A percentile compares a stretch with the other conserved stretches of the same genome.
Evolutionary conservation across 1,140 invertebrate genomes (phyloP).

Genomic region (Spodoptera litura): DNA sequence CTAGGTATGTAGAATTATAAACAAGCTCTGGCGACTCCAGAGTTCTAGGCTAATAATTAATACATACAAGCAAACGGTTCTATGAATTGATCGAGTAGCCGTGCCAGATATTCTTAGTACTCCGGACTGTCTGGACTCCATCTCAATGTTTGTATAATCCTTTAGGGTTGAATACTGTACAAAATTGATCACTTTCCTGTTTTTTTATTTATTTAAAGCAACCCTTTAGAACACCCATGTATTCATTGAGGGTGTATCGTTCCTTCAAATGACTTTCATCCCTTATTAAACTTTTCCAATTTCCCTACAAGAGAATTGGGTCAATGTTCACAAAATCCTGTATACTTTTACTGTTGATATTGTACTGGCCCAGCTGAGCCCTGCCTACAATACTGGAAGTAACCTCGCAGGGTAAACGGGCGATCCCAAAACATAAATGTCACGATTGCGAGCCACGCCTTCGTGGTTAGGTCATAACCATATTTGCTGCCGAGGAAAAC

Average conservation of each 20-base stretch:
- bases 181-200: no score
- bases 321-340: constrained; percentile 4
- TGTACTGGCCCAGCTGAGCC: not conserved
- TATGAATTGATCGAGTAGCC: not conserved
- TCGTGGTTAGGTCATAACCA: constrained; percentile 25
- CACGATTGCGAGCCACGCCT: constrained; percentile 23
- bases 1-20: constrained; percentile 8
- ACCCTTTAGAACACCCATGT: no score
- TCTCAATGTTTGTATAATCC: not conserved
- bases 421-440: constrained; percentile 29
- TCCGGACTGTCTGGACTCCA: not conserved
- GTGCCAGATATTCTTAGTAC: constrained; percentile 11
- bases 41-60: constrained; percentile 5
- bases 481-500: constrained; percentile 11
- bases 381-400: not conserved
- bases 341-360: constrained; percentile 24
- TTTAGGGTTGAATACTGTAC: no score
- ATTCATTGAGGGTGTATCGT: no score
- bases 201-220: no score
- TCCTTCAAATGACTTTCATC: not conserved
- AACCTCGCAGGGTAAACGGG: constrained; percentile 19
- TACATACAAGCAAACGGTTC: not conserved
- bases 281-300: constrained; percentile 31
- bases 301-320: constrained; percentile 1
- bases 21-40: not conserved